A percentile compares a stretch with the other conserved stretches of the same genome.
Conservation (phyloP, 2,797 vertebrate species). For the Dromococcyx pavoninus region DNA sequence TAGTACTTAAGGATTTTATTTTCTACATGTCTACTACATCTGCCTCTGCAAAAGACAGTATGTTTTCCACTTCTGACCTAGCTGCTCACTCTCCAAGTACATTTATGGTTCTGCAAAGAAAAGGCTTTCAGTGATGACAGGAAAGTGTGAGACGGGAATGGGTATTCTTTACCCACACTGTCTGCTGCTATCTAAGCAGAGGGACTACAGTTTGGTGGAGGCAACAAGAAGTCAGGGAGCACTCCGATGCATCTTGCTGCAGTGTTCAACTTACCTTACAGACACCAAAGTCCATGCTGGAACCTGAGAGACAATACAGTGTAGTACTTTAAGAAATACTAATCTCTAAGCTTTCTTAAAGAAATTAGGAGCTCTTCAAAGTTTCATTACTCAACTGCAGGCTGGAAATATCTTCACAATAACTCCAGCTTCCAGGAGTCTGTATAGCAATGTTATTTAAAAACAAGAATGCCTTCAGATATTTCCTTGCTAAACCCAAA, state of each 20-base stretch:
- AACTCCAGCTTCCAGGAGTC: neutral
- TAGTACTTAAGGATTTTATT: neutral
- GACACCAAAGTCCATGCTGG: neutral
- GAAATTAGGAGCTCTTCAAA: neutral
- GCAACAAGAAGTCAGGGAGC: neutral
- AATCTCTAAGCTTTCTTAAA: neutral
- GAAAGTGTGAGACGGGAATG: neutral
- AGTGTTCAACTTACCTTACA: neutral
- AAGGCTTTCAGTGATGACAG: neutral
- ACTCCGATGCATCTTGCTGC: fast-evolving
- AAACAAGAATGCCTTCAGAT: neutral
- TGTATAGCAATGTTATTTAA: neutral
- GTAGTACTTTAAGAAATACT: neutral
- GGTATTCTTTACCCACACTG: neutral
- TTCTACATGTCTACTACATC: neutral
- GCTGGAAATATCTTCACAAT: neutral
- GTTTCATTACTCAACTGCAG: neutral
- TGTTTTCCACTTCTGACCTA: neutral
- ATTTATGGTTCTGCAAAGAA: neutral
- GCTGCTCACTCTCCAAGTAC: neutral
- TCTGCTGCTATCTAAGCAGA: neutral
- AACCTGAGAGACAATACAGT: neutral
- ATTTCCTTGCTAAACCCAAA: neutral
- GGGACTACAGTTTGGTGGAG: neutral
- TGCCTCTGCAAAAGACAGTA: neutral